These are phyloP conservation scores for Scaptomyza hsui DNA, from an alignment of 1,140 invertebrate species.

Conservation along the genomic window DNA sequence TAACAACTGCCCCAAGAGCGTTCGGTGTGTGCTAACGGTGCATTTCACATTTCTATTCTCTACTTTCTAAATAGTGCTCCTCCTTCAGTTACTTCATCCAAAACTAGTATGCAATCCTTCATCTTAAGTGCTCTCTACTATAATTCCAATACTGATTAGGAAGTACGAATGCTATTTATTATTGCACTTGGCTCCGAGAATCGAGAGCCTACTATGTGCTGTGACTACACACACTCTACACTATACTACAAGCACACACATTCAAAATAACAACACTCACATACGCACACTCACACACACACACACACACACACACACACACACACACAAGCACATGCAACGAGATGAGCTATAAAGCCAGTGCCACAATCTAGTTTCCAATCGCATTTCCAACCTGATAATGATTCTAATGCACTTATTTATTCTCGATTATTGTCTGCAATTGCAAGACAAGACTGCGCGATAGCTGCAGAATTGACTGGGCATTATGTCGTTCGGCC, in stretches of 20 bases:
- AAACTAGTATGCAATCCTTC: conserved; percentile 11
- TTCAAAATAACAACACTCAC: conserved; percentile 5
- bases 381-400: not conserved
- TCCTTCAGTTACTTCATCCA: too few relatives aligned
- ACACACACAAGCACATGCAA: conserved; percentile 10
- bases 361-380: not conserved
- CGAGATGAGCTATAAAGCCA: not conserved
- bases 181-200: conserved; percentile 16
- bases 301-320: not conserved
- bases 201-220: conserved; percentile 28
- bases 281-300: conserved; percentile 1
- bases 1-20: conserved; percentile 26
- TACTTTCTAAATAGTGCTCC: not conserved
- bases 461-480: conserved; percentile 91
- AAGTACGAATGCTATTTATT: conserved; percentile 37
- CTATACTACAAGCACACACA: conserved; percentile 1
- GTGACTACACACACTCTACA: not conserved
- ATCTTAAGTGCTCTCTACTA: conserved; percentile 51
- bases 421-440: conserved; percentile 95
- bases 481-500: conserved; percentile 95
- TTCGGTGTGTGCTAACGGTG: conserved; percentile 17
- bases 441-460: conserved; percentile 93
- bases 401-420: conserved; percentile 85
- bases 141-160: conserved; percentile 67
- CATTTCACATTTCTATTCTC: conserved; percentile 1